Evolutionary conservation across 1,140 invertebrate genomes (phyloP), one percentile per base, ranked within the genome.

Genomic region (Brachionus calyciflorus): DNA sequence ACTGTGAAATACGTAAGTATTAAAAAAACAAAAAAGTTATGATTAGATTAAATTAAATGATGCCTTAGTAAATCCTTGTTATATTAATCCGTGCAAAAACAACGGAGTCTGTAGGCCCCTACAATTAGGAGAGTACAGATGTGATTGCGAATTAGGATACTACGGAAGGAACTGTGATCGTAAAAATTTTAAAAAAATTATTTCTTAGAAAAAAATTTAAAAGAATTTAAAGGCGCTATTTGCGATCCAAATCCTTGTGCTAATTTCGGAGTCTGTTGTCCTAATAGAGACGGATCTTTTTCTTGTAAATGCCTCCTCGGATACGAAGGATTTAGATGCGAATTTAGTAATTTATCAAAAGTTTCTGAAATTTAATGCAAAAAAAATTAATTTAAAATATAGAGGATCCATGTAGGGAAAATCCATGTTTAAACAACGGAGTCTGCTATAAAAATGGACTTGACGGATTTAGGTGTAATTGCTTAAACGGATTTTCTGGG

Each of bases 81-180:
- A 12, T 12, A 7, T 24, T 21, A 63, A 63, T 33, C 76, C 76
- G 19, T 77, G 76, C 55, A 33, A 41, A 21, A 77, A 77, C 30
- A 68, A 51, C 17, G 76, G 55, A 19, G 6, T 21, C n/a, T 77
- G 76, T 28, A 48, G 17, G 37, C 24, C 14, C n/a, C 17, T 6
- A 33, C 33, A 21, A 9, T 33, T 78, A 24, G 73, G 77, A 19
- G 33, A 81, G 19, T 83, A 80, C 76, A 68, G 28, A 1, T 82
- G 81, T 77, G 68, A 78, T 3, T 83, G 81, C 78, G 41, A 63
- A 0, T 17, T 78, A 41, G 80, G 80, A n/a, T 82, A 78, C 49
- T 79, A 78, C 78, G 82, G 82, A 80, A 79, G 69, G 17, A 30
- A 69, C 19, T 69, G 65, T 49, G 41, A 48, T 49, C 44, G 65